These are phyloP conservation scores for Oreohelix idahoensis DNA, from an alignment of 1,140 invertebrate genomes.

Conservation along the genomic window DNA sequence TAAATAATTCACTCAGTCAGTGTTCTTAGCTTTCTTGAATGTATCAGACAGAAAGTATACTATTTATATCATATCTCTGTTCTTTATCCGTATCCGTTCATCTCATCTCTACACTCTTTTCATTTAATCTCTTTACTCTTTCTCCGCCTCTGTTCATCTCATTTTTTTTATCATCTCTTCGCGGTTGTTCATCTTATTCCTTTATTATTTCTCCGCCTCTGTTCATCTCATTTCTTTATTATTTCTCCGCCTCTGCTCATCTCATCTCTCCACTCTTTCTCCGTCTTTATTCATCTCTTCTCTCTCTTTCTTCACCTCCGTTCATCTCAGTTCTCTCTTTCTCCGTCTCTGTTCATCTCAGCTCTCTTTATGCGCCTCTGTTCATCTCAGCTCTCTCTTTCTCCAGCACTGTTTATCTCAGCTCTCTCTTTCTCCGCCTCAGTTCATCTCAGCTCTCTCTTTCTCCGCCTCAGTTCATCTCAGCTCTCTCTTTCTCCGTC, in stretches of 20 bases:
- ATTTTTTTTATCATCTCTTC: background rate
- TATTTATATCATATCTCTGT: no score
- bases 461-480: background rate
- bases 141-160: background rate
- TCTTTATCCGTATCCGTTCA: no score
- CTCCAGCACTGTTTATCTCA: background rate
- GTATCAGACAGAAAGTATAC: no score
- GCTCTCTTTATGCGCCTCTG: no score
- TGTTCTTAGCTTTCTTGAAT: no score
- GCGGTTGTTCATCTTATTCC: background rate
- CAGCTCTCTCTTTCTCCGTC: no score
- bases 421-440: background rate
- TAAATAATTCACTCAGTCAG: no score
- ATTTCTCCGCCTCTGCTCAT: background rate
- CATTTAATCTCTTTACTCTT: background rate
- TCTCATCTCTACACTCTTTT: no score
- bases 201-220: background rate
- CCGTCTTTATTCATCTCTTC: background rate
- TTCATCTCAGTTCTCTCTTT: background rate
- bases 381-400: no score
- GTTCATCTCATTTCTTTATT: slow-evolving; percentile 4
- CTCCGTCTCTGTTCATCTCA: no score
- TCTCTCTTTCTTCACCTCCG: background rate
- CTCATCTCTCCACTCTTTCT: background rate
- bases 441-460: background rate